Base-by-base conservation (phyloP, 2,888 invertebrate species). In the Zootermopsis nevadensis region DNA sequence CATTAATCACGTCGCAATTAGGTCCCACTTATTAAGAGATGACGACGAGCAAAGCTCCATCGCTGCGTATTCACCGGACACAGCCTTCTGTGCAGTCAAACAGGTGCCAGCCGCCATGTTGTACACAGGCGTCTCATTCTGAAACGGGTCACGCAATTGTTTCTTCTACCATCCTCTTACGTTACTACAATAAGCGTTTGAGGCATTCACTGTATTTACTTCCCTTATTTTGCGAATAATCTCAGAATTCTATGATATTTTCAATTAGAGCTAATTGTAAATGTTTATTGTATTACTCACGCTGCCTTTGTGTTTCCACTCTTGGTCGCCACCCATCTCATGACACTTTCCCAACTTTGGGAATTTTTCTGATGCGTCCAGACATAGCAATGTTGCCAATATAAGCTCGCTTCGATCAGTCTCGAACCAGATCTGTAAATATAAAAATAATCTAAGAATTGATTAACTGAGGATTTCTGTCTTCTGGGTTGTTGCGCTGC, bases 321-420 rank as follows among this genome's bases (percentile, higher is more conserved):
- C 96, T 89, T 99, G 99, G 86, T 95, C 93, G 0, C 96, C 96
- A 22, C 96, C 95, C 91, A 97, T 94, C 89, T 97, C 97, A 87
- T 98, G 98, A 88, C 99, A 99, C 89, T 99, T 98, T 86, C 95
- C 94, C 19, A 99, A 91, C 83, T 93, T 91, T 0, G 97, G 96
- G 77, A 91, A 91, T 77, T 91, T 89, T 82, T 91, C 91, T 22
- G 91, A 90, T 0, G 95, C 94, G 89, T 99, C 98, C 86, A 99
- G 89, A 88, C 98, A 98, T 22, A 98, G 90, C 53, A 96, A 91
- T 85, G 96, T 94, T 0, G 95, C 95, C 82, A 99, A 90, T 22
- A 98, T 94, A 55, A 98, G 89, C 89, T 98, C 98, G 80, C 93
- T 92, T 85, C 94, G 95, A 84, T 94, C 94, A 0, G 97, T 97